Evolutionary conservation across 2,797 vertebrate species (phyloP), one percentile per base, ranked within the genome.

Genomic region (Myotis findleyi): DNA sequence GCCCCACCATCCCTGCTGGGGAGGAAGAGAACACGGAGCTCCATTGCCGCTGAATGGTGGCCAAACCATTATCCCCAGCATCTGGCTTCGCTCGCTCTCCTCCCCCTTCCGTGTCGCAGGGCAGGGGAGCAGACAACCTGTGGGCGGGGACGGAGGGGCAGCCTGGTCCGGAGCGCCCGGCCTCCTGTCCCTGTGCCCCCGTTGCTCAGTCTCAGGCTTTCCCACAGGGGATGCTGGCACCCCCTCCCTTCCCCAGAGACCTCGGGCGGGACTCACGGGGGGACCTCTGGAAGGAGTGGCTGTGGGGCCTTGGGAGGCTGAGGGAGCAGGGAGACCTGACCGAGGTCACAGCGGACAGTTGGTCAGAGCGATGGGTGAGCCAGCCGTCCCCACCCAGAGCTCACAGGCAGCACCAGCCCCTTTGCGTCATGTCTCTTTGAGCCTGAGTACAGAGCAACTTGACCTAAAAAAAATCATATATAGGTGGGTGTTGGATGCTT

Each of bases 391-490:
- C 83, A 84, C 47, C 30, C 44, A 53, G 69, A 80, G 87, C 6
- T 3, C 41, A 57, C 14, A 76, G 86, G 75, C 62, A n/a, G 71
- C 57, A 33, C 44, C 14, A n/a, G 77, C 49, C 27, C 47, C 68
- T 59, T 53, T 17, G 25, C 11, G 14, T 88, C 57, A 6, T 57
- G 44, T 82, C 80, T 73, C 71, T 94, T 41, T 83, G 92, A 89
- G 76, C 85, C 64, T 55, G 38, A 73, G 64, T 30, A 68, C 77
- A 88, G 62, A 86, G 57, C 73, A 93, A 21, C 62, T 85, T 95
- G 94, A 92, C 90, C 87, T 87, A 90, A 89, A 68, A 95, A 95
- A 89, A 36, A 38, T 38, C 38, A 27, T 66, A 2, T 68, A 2
- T 49, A 30, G 36, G 51, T 94, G 81, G 95, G 53, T 16, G 69